Percentiles rank a stretch among this genome's conserved stretches.
These are phyloP conservation scores for Ophion ellenae DNA, from an alignment of 2,888 invertebrate genomes.

Conservation along the genomic window DNA sequence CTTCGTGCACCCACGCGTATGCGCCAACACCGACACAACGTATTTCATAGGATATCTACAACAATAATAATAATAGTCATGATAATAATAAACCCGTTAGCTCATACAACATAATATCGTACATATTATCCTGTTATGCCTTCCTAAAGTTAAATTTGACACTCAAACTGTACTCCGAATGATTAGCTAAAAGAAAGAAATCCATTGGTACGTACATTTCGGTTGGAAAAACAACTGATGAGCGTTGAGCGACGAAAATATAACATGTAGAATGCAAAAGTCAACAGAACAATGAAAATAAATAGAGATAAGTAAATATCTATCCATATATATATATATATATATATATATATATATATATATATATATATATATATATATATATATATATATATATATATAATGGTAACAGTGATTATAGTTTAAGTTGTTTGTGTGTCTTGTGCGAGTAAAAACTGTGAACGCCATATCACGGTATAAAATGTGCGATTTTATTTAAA, in stretches of 20 bases:
- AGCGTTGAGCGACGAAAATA: conserved; percentile 14
- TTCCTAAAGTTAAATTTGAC: conserved; percentile 65
- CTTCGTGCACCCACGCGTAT: too few relatives aligned
- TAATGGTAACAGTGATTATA: conserved; percentile 25
- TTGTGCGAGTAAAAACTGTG: conserved; percentile 29
- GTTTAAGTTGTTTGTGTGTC: conserved; percentile 42
- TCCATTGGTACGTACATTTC: conserved; percentile 6
- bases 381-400: conserved; percentile 43
- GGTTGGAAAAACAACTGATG: conserved; percentile 2
- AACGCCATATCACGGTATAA: conserved; percentile 35
- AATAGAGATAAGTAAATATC: too few relatives aligned
- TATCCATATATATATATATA: conserved; percentile 39
- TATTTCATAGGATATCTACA: conserved; percentile 1
- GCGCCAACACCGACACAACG: too few relatives aligned
- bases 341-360: conserved; percentile 37
- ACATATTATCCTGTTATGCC: conserved; percentile 63
- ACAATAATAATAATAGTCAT: conserved; percentile 26
- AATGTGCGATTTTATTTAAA: conserved; percentile 15
- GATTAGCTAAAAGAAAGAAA: conserved; percentile 22
- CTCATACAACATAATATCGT: conserved; percentile 32
- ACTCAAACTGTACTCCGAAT: conserved; percentile 59
- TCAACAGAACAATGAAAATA: background rate
- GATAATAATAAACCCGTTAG: conserved; percentile 25
- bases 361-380: conserved; percentile 47
- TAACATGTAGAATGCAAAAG: background rate